These are phyloP conservation scores for Hylomyscus alleni DNA, from an alignment of 2,797 vertebrate species.

Conservation along the genomic window DNA sequence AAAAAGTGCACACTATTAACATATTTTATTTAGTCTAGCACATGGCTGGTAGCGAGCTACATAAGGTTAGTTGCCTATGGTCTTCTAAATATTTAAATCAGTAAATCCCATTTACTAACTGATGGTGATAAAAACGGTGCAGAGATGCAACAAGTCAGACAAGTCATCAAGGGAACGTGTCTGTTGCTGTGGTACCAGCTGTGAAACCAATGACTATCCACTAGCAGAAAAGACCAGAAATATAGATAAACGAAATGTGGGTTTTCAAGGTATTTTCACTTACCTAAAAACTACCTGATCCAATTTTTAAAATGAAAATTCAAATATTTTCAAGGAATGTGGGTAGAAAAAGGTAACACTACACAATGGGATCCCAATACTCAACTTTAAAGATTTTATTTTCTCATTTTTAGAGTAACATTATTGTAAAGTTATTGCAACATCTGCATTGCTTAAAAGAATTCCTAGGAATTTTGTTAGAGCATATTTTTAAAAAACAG, in stretches of 20 bases:
- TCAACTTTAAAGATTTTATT: constrained; percentile 85
- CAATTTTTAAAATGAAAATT: constrained; percentile 74
- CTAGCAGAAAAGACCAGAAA: constrained; percentile 73
- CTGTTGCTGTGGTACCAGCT: constrained; percentile 21
- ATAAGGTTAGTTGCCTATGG: constrained; percentile 24
- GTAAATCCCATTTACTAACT: constrained; percentile 70
- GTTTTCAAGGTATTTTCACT: constrained; percentile 64
- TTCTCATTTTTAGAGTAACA: constrained; percentile 88
- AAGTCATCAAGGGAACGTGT: constrained; percentile 63
- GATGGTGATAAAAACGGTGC: constrained; percentile 54
- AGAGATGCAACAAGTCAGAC: constrained; percentile 58
- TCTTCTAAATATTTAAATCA: constrained; percentile 71
- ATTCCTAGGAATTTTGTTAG: constrained; percentile 84
- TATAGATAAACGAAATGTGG: constrained; percentile 66
- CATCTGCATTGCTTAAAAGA: constrained; percentile 79
- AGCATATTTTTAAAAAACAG: constrained; percentile 85
- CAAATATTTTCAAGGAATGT: constrained; percentile 74
- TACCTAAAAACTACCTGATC: constrained; percentile 68
- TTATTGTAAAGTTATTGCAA: constrained; percentile 87
- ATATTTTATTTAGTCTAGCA: constrained; percentile 79
- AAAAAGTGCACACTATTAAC: constrained; percentile 84
- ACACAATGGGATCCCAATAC: constrained; percentile 80
- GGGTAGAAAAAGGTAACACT: constrained; percentile 79
- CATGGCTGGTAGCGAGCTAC: constrained; percentile 34
- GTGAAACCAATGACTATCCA: constrained; percentile 65